Conservation (phyloP, 2,797 vertebrate species). For the Notolepis coatsorum region DNA sequence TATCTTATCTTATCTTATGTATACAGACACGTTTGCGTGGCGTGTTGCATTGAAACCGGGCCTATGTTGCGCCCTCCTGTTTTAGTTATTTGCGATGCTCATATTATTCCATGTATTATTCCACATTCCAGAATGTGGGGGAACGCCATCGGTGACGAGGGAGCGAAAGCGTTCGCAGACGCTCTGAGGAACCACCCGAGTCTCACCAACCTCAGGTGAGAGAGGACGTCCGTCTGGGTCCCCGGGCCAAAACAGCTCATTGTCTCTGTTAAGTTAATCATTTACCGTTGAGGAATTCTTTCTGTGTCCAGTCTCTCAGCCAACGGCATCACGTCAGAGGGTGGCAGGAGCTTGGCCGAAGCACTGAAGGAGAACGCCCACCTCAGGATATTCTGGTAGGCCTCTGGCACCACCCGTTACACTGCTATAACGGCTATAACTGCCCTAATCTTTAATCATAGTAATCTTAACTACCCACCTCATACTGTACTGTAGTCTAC, state of each 20-base stretch:
- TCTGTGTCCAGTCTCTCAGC: conserved; percentile 85
- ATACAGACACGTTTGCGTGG: no score
- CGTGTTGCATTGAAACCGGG: no score
- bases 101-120: not conserved
- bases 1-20: no score
- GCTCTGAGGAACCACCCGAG: conserved; percentile 88
- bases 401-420: no score
- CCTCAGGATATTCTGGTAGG: conserved; percentile 91
- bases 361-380: conserved; percentile 85
- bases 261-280: not conserved
- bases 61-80: no score
- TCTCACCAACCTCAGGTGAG: conserved; percentile 89
- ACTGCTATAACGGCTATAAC: no score
- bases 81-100: no score
- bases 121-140: conserved; percentile 91
- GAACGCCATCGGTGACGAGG: conserved; percentile 90
- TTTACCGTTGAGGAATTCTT: not conserved
- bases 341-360: conserved; percentile 86
- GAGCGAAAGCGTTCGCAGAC: conserved; percentile 90
- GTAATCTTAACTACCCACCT: no score
- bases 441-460: no score
- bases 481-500: no score
- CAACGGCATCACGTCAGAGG: conserved; percentile 88
- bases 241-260: not conserved
- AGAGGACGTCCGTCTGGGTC: not conserved